Conservation (phyloP, 2,797 vertebrate species). For the Pachyuromys duprasi region DNA sequence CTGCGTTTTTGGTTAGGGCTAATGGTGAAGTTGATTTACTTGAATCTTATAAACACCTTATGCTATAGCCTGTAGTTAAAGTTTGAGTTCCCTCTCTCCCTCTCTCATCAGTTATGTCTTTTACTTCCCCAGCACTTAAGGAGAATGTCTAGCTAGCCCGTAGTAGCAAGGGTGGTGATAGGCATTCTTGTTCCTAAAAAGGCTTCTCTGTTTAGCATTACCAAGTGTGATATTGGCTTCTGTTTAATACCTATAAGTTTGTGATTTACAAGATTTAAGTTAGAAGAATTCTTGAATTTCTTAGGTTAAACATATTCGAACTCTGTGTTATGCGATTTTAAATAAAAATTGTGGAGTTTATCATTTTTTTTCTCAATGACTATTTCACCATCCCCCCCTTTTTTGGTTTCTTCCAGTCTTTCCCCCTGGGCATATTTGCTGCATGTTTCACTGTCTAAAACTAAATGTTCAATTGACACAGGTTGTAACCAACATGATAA, state of each 20-base stretch:
- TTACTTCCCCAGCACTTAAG: slow-evolving; percentile 3
- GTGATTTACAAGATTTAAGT: neutral
- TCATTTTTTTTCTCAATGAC: neutral
- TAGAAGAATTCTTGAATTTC: neutral
- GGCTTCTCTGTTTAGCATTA: slow-evolving; percentile 7
- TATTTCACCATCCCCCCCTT: neutral
- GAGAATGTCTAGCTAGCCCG: neutral
- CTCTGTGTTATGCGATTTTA: neutral
- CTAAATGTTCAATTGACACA: neutral
- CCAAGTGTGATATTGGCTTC: neutral
- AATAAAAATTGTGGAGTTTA: neutral
- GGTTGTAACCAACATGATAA: neutral
- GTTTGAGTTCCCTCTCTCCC: neutral
- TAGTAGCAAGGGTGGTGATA: neutral
- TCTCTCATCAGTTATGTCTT: neutral
- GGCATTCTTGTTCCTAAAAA: slow-evolving; percentile 3
- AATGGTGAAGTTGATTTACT: slow-evolving; percentile 2
- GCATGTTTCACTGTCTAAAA: neutral
- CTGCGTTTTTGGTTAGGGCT: neutral
- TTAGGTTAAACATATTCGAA: neutral
- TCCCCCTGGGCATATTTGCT: neutral
- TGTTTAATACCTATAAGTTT: slow-evolving; percentile 33
- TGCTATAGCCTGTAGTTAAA: neutral
- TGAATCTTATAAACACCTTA: neutral
- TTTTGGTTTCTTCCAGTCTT: too few species aligned